Evolutionary conservation across 23 tunicate genomes (phyloP), one percentile per base, ranked within the genome.

Genomic region (Phallusia fumigata): DNA sequence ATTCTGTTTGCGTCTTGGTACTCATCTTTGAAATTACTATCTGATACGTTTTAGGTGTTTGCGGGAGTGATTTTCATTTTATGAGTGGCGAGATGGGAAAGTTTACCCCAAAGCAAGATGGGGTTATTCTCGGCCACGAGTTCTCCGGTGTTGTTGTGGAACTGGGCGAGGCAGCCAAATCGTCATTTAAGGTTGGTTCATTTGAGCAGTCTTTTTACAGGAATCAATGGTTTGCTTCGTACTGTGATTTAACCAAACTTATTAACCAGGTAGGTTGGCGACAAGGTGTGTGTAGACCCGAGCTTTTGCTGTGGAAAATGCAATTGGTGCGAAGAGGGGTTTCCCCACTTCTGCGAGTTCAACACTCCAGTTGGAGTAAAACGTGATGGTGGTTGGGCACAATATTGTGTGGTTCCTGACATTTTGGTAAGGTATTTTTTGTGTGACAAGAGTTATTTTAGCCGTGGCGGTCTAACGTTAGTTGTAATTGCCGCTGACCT

Each of bases 81-180:
- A 94, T 94, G 94, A 45, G 53, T 10, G 93, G 93, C 13, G 83
- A 75, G 40, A 94, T 94, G 98, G 98, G 98, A 36, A 89, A 89
- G 72, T 65, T 80, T 75, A 34, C 82, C 5, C 78, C 87, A 13
- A 89, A 86, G 45, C 45, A 79, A 13, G 88, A 86, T 52, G 93
- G 98, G 36, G 86, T 94, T 13, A 76, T 94, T 10, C 30, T 94
- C 78, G 98, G 98, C 30, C 93, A 94, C 74, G 98, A 94, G 79
- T 94, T 94, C 64, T 74, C 88, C 0, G 98, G 98, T 36, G 84
- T 85, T 0, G 86, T 94, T 19, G 88, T 94, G 2, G 84, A 85
- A 31, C 51, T 83, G 32, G 98, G 98, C 45, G 53, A 35, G 86
- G 81, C 35, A 31, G 80, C 75, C 32, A 88, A 22, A 33, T 91